Evolutionary conservation across 2,888 invertebrate genomes (phyloP), one percentile per base, ranked within the genome.

Genomic region (Chrysolina oricalcia): DNA sequence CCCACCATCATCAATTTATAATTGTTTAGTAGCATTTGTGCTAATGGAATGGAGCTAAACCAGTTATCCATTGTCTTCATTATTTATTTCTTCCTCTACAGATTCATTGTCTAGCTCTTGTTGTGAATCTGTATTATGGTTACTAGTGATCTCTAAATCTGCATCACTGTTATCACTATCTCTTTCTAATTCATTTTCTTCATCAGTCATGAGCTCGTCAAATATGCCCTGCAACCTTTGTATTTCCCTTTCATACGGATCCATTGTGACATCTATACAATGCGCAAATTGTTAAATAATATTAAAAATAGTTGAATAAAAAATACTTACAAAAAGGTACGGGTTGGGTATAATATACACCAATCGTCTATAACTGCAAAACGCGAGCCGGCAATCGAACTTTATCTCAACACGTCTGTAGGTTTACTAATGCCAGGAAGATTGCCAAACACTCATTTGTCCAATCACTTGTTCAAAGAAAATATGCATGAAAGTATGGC

Each of bases 21-120:
- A n/a, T n/a, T n/a, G n/a, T n/a, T n/a, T n/a, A n/a, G n/a, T n/a
- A n/a, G n/a, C n/a, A n/a, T n/a, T n/a, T 78, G 21, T 19, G 40
- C 35, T 13, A 43, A n/a, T 46, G 72, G 43, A 13, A n/a, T 13
- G 15, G 46, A n/a, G 17, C 69, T 73, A 46, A 67, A 80, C 73
- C 73, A 78, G 48, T 76, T 78, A 68, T 78, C 75, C 21, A 70
- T 70, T n/a, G n/a, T n/a, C n/a, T n/a, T n/a, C n/a, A n/a, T n/a
- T n/a, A 40, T 8, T 40, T 10, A 40, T 40, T 40, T 40, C 40
- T 40, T 46, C 4, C 46, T 46, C 46, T 46, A 13, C 15, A 46
- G 8, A 9, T 4, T 46, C 46, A 9, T 0, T 46, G 13, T 13
- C 13, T 13, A 46, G 46, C 46, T 46, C 46, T 13, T 46, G 46